phyloP scores from a whole-genome alignment of 2,888 invertebrate species.

The Cinara cedri region DNA sequence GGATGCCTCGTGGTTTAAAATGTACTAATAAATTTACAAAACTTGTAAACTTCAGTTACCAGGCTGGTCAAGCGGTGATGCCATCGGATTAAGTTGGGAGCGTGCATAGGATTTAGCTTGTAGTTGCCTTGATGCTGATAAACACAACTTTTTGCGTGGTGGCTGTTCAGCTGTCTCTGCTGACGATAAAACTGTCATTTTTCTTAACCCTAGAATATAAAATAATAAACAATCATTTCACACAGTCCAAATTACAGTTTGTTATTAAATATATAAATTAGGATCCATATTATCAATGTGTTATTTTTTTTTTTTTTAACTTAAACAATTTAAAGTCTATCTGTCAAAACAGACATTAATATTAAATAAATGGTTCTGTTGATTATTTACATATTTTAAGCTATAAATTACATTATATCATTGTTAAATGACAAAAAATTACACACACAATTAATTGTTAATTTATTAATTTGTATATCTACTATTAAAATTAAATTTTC shows the following conservation, averaged over 20 bases:
- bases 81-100: slow-evolving; percentile 58
- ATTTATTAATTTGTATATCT: too few species aligned
- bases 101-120: slow-evolving; percentile 58
- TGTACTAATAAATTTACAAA: slow-evolving; percentile 16
- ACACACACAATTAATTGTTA: too few species aligned
- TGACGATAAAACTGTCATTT: slow-evolving; percentile 67
- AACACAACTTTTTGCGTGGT: slow-evolving; percentile 65
- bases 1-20: background rate
- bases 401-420: too few species aligned
- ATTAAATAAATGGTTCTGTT: too few species aligned
- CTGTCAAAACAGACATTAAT: too few species aligned
- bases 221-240: background rate
- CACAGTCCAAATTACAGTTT: background rate
- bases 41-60: slow-evolving; percentile 58
- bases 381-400: too few species aligned
- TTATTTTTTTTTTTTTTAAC: too few species aligned
- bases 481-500: too few species aligned
- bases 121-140: slow-evolving; percentile 61
- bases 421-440: too few species aligned
- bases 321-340: too few species aligned
- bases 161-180: slow-evolving; percentile 65
- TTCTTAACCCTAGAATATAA: slow-evolving; percentile 63
- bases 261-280: background rate
- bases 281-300: too few species aligned
- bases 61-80: slow-evolving; percentile 60